phyloP scores from a whole-genome alignment of 2,888 invertebrate species.

The Drosophila robusta region DNA sequence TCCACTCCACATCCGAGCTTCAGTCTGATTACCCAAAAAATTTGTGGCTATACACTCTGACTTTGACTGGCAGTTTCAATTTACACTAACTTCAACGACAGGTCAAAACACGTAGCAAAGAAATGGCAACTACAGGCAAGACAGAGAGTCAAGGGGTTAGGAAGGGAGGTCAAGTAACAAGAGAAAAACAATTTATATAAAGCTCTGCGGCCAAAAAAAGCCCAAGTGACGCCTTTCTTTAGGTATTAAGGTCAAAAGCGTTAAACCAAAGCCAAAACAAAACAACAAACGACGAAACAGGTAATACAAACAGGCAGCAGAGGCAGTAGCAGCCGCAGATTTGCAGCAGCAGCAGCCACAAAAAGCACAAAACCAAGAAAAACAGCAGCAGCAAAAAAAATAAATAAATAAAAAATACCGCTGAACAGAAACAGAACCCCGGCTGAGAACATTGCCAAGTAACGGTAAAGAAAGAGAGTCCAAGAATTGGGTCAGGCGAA shows the following conservation, averaged over 20 bases:
- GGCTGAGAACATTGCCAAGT: constrained; percentile 45
- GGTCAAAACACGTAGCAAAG: constrained; percentile 10
- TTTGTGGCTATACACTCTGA: not conserved
- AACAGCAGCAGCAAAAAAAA: constrained; percentile 21
- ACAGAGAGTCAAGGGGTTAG: not conserved
- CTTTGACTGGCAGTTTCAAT: constrained; percentile 72
- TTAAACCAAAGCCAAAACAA: constrained; percentile 70
- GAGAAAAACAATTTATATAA: constrained; percentile 40
- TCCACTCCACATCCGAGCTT: not conserved
- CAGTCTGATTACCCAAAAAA: not conserved
- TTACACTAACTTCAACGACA: constrained; percentile 50
- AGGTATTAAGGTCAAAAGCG: constrained; percentile 78
- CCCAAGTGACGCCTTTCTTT: constrained; percentile 75
- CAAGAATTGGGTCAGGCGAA: constrained; percentile 70
- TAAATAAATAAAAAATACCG: not conserved
- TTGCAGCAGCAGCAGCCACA: constrained; percentile 69
- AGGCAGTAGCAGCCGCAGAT: constrained; percentile 58
- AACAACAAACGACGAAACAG: constrained; percentile 42
- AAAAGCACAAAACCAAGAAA: constrained; percentile 56
- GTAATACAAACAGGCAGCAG: constrained; percentile 59
- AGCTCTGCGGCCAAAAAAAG: constrained; percentile 28
- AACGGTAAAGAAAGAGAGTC: constrained; percentile 55
- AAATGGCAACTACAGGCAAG: not conserved
- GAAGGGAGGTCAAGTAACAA: not conserved
- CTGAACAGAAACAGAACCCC: constrained; percentile 2